phyloP scores from a whole-genome alignment of 1,140 invertebrate genomes.

The Mycetomoellerius zeteki region DNA sequence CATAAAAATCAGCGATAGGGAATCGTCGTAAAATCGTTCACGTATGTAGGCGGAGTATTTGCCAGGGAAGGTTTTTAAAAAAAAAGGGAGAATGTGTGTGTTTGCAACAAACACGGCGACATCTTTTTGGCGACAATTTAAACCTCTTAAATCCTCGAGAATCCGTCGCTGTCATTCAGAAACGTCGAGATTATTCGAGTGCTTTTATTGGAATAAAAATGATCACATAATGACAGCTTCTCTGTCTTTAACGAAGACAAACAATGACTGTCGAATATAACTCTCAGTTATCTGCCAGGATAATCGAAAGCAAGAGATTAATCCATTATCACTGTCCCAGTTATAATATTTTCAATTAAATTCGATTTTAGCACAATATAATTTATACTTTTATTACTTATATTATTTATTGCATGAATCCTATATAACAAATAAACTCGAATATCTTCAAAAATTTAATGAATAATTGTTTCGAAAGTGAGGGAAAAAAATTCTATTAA shows the following conservation, averaged over 20 bases:
- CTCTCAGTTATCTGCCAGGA: background rate
- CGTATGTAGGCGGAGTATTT: background rate
- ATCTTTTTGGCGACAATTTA: constrained; percentile 40
- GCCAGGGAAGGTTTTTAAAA: background rate
- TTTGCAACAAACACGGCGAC: constrained; percentile 48
- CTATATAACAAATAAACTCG: background rate
- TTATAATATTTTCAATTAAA: background rate
- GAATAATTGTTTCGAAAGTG: background rate
- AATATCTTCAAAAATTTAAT: background rate
- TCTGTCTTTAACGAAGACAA: constrained; percentile 37
- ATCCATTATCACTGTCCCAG: background rate
- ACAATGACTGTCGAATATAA: constrained; percentile 3
- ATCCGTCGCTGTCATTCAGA: constrained; percentile 18
- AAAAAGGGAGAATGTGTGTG: constrained; percentile 14
- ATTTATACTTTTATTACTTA: background rate
- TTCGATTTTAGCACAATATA: background rate
- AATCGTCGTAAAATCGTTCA: background rate
- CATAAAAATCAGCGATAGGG: background rate
- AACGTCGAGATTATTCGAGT: constrained; percentile 37
- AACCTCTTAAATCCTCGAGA: constrained; percentile 11
- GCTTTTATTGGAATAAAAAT: constrained; percentile 45
- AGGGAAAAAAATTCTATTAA: background rate
- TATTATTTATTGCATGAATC: background rate
- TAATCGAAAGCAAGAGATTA: background rate
- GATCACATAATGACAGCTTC: constrained; percentile 44